Evolutionary conservation across 2,888 invertebrate species (phyloP).

Genomic region (Odontocerum albicorne): DNA sequence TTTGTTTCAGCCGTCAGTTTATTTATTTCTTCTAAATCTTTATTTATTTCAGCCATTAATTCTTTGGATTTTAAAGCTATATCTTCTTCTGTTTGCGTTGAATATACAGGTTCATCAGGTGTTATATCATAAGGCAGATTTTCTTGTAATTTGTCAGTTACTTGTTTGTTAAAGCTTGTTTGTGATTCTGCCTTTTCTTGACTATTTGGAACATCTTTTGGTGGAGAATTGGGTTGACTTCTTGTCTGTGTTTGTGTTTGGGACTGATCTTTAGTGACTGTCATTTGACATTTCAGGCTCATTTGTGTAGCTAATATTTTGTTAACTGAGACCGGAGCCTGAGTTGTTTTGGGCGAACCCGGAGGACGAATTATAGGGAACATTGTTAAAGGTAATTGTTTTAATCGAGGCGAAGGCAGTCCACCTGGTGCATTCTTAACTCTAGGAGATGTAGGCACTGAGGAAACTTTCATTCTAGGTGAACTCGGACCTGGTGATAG

Average conservation of each 20-base stretch:
- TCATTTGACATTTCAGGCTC: conserved; percentile 46
- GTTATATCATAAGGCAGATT: conserved; percentile 22
- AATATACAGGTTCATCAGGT: conserved; percentile 22
- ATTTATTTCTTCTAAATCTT: conserved; percentile 56
- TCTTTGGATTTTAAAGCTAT: conserved; percentile 46
- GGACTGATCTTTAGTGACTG: conserved; percentile 47
- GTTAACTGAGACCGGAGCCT: conserved; percentile 54
- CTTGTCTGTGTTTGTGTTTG: conserved; percentile 49
- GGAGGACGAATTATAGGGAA: conserved; percentile 63
- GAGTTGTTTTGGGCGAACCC: conserved; percentile 59
- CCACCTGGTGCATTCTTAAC: conserved; percentile 72
- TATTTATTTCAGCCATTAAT: conserved; percentile 51
- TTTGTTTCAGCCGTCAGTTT: conserved; percentile 55
- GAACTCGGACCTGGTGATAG: conserved; percentile 65
- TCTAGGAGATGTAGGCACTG: conserved; percentile 77
- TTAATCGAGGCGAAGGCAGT: conserved; percentile 65
- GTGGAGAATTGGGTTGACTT: conserved; percentile 56
- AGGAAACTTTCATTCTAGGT: conserved; percentile 64
- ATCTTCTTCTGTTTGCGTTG: conserved; percentile 50
- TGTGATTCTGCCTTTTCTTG: conserved; percentile 42
- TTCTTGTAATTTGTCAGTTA: conserved; percentile 32
- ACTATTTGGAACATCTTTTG: conserved; percentile 40
- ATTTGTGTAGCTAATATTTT: conserved; percentile 63
- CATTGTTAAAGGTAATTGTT: conserved; percentile 57
- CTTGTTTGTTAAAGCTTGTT: conserved; percentile 43